A percentile compares a stretch with the other conserved stretches of the same genome.
These are phyloP conservation scores for Siphlonurus alternatus DNA, from an alignment of 2,888 invertebrate genomes.

Conservation along the genomic window DNA sequence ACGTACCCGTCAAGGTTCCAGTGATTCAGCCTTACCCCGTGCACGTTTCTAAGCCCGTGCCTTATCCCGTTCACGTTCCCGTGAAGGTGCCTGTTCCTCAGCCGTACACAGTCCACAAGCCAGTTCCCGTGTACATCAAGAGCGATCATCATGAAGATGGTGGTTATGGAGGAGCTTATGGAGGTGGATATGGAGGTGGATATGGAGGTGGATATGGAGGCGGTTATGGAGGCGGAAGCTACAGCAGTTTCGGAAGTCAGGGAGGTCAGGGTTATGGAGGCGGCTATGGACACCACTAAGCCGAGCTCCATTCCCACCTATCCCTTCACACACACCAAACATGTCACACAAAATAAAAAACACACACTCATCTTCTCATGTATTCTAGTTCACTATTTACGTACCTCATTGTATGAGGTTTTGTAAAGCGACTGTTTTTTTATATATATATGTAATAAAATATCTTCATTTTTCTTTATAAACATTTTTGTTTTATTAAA, in stretches of 20 bases:
- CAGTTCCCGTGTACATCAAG: conserved; percentile 6
- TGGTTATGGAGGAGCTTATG: background rate
- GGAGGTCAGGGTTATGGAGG: too few species aligned
- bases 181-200: background rate
- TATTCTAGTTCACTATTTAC: too few species aligned
- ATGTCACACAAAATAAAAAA: too few species aligned
- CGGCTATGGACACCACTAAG: too few species aligned
- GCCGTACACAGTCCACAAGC: conserved; percentile 7
- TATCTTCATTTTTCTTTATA: too few species aligned
- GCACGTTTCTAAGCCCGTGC: conserved; percentile 25
- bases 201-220: too few species aligned
- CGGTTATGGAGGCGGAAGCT: too few species aligned
- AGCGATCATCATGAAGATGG: background rate
- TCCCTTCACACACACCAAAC: background rate
- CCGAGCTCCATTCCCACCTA: background rate
- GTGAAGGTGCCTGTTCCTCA: conserved; percentile 6
- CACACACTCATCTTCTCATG: too few species aligned
- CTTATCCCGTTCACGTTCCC: conserved; percentile 6
- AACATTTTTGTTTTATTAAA: too few species aligned
- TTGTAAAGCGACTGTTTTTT: too few species aligned
- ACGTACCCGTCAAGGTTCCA: conserved; percentile 46
- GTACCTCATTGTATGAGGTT: too few species aligned
- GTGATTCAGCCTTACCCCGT: conserved; percentile 58
- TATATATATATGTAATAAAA: too few species aligned
- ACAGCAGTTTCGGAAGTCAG: background rate